Percentiles rank a stretch among this genome's conserved stretches.
Conservation (phyloP, 1,140 invertebrate species). For the Pararge aegeria region DNA sequence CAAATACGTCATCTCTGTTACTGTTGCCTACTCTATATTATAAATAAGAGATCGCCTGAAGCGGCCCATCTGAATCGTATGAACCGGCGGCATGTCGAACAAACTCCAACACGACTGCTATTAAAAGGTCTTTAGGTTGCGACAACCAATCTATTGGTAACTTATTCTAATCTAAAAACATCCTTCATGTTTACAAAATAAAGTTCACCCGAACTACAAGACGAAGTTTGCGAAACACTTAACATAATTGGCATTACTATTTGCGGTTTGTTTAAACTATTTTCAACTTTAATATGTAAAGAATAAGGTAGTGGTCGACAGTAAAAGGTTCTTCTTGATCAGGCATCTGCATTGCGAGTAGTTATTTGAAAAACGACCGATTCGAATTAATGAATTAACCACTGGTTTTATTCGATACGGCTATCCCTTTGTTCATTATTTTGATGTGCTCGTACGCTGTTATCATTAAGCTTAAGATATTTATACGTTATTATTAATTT, state of each 20-base stretch:
- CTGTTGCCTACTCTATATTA: constrained; percentile 35
- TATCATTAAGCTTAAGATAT: background rate
- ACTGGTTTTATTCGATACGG: constrained; percentile 41
- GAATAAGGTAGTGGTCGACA: constrained; percentile 15
- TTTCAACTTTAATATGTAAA: constrained; percentile 24
- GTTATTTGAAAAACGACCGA: constrained; percentile 41
- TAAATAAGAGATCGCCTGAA: constrained; percentile 59
- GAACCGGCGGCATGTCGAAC: constrained; percentile 49
- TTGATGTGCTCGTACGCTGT: constrained; percentile 17
- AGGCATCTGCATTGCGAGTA: constrained; percentile 29
- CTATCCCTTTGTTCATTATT: constrained; percentile 28
- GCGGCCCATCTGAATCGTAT: constrained; percentile 53
- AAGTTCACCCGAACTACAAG: constrained; percentile 14
- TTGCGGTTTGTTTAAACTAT: constrained; percentile 17
- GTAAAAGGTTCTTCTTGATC: constrained; percentile 21
- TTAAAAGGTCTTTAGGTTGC: constrained; percentile 57
- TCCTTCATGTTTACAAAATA: constrained; percentile 14
- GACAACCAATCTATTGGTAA: constrained; percentile 37
- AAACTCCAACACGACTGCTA: constrained; percentile 50
- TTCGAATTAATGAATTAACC: constrained; percentile 56
- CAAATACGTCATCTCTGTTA: background rate
- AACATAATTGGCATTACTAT: constrained; percentile 44
- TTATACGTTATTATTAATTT: background rate
- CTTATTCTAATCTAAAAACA: constrained; percentile 18
- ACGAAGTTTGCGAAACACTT: constrained; percentile 31